Base-by-base conservation (phyloP, 1,140 invertebrate species). In the Diachasma alloeum region DNA sequence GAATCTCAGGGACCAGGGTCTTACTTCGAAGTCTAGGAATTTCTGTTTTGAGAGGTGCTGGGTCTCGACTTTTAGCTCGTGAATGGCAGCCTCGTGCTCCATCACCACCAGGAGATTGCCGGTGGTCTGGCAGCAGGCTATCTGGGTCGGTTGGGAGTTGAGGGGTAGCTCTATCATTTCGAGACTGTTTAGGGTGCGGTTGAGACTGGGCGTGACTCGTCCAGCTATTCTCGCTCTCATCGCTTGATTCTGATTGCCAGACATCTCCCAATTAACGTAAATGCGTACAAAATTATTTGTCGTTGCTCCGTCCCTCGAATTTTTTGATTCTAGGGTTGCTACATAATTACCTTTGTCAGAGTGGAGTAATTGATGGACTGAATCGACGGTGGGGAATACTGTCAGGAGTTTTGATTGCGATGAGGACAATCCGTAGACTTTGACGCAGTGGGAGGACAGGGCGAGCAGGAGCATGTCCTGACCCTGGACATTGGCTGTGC, bases 111-210 rank as follows among this genome's bases (percentile, higher is more conserved):
- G 81, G 11, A 94, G 80, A 79, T 93, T 93, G 0, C 93, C 93
- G 8, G 92, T 89, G 72, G 91, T 90, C 83, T 93, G 92, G 77
- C 93, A 94, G 76, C 92, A 93, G 10, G 91, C 90, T 31, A 94
- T 91, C 46, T 85, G 85, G n/a, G 90, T 90, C 0, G 93, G 92
- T 56, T 88, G 91, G 80, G 81, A 80, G 44, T 88, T 91, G 0
- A 93, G 82, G 1, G 93, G 93, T 22, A 94, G 84, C 80, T 94
- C 93, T 75, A 94, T 93, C 93, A 94, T 94, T 82, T 94, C 93
- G 42, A 94, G 83, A 79, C 89, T 87, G 74, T 90, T 88, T 68
- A 90, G 79, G n/a, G 91, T 90, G 68, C 92, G 87, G 75, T 90
- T 92, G 63, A 90, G 89, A 72, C 92, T 93, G 0, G 93, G 92